Evolutionary conservation across 2,797 vertebrate genomes (phyloP).

Genomic region (Petrocephalus sullivani): DNA sequence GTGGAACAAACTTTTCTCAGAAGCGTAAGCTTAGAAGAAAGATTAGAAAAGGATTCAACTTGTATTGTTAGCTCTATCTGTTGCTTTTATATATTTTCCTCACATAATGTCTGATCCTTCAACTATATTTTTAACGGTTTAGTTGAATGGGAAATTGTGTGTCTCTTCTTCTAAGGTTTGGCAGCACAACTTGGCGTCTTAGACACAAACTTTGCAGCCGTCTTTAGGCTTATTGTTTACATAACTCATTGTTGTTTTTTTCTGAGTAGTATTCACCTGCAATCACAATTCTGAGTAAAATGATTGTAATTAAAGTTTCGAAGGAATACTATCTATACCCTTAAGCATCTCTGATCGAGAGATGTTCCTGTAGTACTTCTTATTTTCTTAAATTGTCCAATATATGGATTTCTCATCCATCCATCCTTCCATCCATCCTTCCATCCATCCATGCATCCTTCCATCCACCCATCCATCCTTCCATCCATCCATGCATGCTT

Average conservation of each 20-base stretch:
- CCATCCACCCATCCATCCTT: not conserved
- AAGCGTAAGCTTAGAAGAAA: conserved; percentile 42
- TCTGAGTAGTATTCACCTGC: not conserved
- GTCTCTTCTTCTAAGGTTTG: not conserved
- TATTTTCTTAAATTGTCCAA: not conserved
- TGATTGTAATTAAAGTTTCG: not conserved
- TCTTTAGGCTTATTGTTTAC: not conserved
- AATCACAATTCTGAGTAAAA: not conserved
- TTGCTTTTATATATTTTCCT: conserved; percentile 47
- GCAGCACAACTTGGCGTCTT: not conserved
- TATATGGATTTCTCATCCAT: not conserved
- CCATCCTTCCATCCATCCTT: too few relatives aligned
- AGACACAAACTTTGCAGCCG: not conserved
- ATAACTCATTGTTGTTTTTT: not conserved
- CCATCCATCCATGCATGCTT: not conserved
- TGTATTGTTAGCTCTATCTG: conserved; percentile 53
- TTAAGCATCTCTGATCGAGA: not conserved
- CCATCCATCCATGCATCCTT: too few relatives aligned
- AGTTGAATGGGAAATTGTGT: not conserved
- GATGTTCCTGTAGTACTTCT: not conserved
- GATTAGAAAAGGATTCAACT: conserved; percentile 39
- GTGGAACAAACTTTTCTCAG: conserved; percentile 54
- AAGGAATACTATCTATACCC: not conserved
- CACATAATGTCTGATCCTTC: not conserved
- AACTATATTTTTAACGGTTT: not conserved